Conservation (phyloP, 2,113 vertebrate genomes). For the Scartelaos histophorus region DNA sequence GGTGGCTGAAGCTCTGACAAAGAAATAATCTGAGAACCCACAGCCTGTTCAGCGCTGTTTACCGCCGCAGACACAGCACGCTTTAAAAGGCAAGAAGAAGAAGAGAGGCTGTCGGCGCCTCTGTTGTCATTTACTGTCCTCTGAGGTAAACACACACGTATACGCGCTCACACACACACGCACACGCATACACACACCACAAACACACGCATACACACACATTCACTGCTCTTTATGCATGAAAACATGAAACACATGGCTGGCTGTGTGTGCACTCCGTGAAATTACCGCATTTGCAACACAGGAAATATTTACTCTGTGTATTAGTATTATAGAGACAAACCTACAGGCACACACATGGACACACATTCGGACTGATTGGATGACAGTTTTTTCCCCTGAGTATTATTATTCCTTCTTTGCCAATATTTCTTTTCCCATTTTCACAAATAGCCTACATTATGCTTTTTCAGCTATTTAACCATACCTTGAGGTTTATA, state of each 20-base stretch:
- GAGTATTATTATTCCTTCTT: conserved; percentile 37
- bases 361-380: conserved; percentile 70
- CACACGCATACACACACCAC: conserved; percentile 26
- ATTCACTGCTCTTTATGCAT: conserved; percentile 44
- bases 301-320: conserved; percentile 66
- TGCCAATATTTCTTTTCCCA: no score
- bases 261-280: conserved; percentile 69
- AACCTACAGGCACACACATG: conserved; percentile 48
- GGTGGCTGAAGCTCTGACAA: conserved; percentile 75
- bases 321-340: conserved; percentile 61
- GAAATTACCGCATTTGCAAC: conserved; percentile 75
- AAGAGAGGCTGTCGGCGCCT: conserved; percentile 61
- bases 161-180: conserved; percentile 14
- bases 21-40: conserved; percentile 76
- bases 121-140: conserved; percentile 73
- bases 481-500: background rate
- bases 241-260: conserved; percentile 70
- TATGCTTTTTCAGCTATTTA: background rate
- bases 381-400: conserved; percentile 63
- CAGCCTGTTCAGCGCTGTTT: conserved; percentile 74
- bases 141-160: conserved; percentile 51
- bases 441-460: background rate
- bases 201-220: conserved; percentile 28
- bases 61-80: conserved; percentile 65
- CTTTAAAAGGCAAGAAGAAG: conserved; percentile 49